Base-by-base conservation (phyloP, 2,113 vertebrate species). In the Mormyrus iriodes region DNA sequence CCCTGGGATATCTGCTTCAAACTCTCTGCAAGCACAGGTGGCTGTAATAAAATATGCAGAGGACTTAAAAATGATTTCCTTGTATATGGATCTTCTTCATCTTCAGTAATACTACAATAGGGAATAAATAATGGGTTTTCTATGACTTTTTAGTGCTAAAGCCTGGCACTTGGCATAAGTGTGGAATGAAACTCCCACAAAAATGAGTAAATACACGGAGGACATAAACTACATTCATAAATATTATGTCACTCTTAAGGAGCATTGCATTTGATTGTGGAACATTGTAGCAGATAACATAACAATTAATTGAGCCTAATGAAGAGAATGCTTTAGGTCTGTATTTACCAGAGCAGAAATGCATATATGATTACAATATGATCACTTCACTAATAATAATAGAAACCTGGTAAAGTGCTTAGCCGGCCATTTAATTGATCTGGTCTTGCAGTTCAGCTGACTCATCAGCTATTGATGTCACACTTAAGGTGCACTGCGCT, bases 281-380 rank as follows among this genome's bases (percentile, higher is more conserved):
- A 31, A 31, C 10, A 69, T 27, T 69, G 61, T 69, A 31, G 10
- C 27, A 31, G 15, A 8, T 39, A 79, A 49, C 51, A 35, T 10
- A 51, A 15, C 87, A 51, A 73, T 76, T 79, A 51, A 27, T 10
- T 88, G 39, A 6, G 44, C 8, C 8, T 51, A 52, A 79, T 73
- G 44, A 88, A 42, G n/a, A 39, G 48, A 85, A 85, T 48, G 21
- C 24, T 48, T 46, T 73, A 44, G 48, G 42, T 27, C 13, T 69
- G 44, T 31, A 27, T 79, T n/a, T 19, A 49, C 65, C 58, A 19
- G 46, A 49, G 5, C 3, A 27, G 17, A 65, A 27, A 49, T 27
- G 7, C 5, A 35, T 35, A 49, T 51, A 76, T 89, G 88, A 79
- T 51, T 88, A n/a, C 89, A 90, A 87, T 21, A 13, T 61, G n/a